These are phyloP conservation scores for Saccopteryx leptura DNA, from an alignment of 2,113 vertebrate species.

Conservation along the genomic window DNA sequence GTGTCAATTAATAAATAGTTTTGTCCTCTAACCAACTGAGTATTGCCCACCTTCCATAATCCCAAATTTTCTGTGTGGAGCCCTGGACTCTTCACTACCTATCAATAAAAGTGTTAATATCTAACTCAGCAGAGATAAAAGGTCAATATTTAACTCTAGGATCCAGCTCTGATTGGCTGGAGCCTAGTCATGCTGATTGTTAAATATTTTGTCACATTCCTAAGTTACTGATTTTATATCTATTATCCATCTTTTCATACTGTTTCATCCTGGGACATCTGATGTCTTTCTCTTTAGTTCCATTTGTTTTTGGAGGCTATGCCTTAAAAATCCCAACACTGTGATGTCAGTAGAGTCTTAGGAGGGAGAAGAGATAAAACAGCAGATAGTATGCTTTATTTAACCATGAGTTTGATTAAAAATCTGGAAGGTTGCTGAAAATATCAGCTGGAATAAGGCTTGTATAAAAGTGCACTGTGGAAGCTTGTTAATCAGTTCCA, in stretches of 20 bases:
- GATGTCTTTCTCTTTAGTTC: conserved; percentile 26
- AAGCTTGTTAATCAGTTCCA: conserved; percentile 28
- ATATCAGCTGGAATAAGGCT: neutral
- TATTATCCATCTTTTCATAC: neutral
- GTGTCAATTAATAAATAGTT: neutral
- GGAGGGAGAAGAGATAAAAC: neutral
- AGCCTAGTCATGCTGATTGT: neutral
- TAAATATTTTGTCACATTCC: conserved; percentile 20
- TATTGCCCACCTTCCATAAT: neutral
- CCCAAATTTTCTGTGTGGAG: neutral
- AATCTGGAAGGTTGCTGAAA: conserved; percentile 1
- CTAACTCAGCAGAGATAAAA: neutral
- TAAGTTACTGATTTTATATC: conserved; percentile 21
- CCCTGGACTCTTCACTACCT: neutral
- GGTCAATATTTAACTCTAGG: neutral
- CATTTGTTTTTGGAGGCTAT: conserved; percentile 11
- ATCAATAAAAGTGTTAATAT: neutral
- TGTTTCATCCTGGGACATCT: neutral
- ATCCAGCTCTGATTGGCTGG: neutral
- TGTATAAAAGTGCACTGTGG: neutral
- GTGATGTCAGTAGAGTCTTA: neutral
- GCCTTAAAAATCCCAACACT: neutral
- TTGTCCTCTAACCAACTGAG: neutral
- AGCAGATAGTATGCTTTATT: neutral
- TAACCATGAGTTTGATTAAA: neutral